phyloP scores from a whole-genome alignment of 2,888 invertebrate species.

The Hypolimnas misippus region DNA sequence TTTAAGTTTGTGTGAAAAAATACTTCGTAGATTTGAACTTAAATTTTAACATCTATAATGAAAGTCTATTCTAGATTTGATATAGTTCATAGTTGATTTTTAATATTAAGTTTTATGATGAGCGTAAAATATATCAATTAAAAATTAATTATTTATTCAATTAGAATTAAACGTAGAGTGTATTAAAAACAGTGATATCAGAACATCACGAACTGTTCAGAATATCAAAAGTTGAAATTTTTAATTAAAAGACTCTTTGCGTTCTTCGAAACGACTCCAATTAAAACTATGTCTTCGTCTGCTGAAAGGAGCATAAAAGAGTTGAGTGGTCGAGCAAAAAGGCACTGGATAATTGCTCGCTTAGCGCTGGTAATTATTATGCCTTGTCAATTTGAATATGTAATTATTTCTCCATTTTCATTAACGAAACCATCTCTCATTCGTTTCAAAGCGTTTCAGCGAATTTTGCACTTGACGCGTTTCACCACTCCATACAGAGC shows the following conservation, averaged over 20 bases:
- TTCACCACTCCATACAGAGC: not conserved
- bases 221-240: slow-evolving; percentile 53
- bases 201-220: slow-evolving; percentile 14
- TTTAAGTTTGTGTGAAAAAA: no score
- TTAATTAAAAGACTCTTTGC: slow-evolving; percentile 77
- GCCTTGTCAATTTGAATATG: slow-evolving; percentile 59
- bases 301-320: slow-evolving; percentile 67
- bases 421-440: slow-evolving; percentile 4
- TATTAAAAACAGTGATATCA: slow-evolving; percentile 24
- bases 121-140: no score
- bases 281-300: slow-evolving; percentile 79
- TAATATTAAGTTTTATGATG: no score
- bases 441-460: not conserved
- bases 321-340: slow-evolving; percentile 63
- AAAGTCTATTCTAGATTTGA: no score
- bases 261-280: slow-evolving; percentile 70
- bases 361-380: slow-evolving; percentile 63
- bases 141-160: not conserved
- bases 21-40: no score
- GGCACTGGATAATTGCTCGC: slow-evolving; percentile 66
- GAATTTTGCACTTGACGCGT: slow-evolving; percentile 11
- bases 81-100: no score
- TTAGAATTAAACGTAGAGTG: not conserved
- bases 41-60: no score
- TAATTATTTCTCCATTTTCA: slow-evolving; percentile 20